Evolutionary conservation across 2,888 invertebrate species (phyloP).

Genomic region (Eupithecia subumbrata): DNA sequence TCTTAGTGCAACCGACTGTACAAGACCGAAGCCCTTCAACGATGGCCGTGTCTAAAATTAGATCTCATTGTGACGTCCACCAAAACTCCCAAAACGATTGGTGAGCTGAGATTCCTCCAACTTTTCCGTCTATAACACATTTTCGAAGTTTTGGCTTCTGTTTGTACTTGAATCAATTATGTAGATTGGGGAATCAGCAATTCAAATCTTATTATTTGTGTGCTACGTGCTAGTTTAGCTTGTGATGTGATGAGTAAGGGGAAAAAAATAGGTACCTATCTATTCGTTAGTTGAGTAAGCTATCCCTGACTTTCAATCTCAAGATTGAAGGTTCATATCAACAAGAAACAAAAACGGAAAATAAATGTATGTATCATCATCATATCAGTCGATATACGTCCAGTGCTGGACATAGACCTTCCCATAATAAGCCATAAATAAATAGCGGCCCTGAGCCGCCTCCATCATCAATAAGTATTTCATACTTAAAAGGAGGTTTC

Average conservation of each 20-base stretch:
- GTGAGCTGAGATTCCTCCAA: slow-evolving; percentile 17
- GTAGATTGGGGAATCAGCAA: slow-evolving; percentile 14
- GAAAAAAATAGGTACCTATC: slow-evolving; percentile 3
- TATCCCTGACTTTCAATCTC: not conserved
- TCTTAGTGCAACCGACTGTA: slow-evolving; percentile 1
- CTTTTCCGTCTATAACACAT: slow-evolving; percentile 23
- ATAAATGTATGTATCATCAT: no score
- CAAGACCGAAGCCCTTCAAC: not conserved
- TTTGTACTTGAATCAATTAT: slow-evolving; percentile 25
- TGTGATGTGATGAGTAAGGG: slow-evolving; percentile 9
- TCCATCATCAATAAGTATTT: no score
- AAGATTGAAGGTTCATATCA: not conserved
- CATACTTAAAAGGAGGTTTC: no score
- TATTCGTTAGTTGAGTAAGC: not conserved
- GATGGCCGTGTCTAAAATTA: slow-evolving; percentile 1
- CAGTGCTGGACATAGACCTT: no score
- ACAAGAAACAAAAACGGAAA: no score
- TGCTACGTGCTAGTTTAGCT: slow-evolving; percentile 5
- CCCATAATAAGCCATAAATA: no score
- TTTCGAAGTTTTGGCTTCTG: slow-evolving; percentile 23
- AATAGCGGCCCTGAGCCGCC: no score
- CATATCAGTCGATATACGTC: no score
- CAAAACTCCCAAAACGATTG: slow-evolving; percentile 22
- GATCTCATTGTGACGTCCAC: not conserved
- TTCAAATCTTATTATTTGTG: slow-evolving; percentile 21